phyloP scores from a whole-genome alignment of 2,797 vertebrate species.

The Notolabrus celidotus region DNA sequence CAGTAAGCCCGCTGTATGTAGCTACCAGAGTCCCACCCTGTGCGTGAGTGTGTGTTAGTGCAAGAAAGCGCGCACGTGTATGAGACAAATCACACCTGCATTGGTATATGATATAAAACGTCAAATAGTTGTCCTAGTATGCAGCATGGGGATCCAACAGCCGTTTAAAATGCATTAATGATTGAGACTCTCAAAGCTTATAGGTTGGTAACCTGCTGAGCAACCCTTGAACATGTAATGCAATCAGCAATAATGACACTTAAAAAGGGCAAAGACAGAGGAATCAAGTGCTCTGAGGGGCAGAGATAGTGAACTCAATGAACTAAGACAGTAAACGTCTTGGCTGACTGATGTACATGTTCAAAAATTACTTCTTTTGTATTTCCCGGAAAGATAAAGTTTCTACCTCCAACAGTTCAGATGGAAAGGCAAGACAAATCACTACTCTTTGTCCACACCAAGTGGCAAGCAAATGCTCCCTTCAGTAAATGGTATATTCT shows the following conservation, averaged over 20 bases:
- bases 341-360: no score
- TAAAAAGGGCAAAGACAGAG: no score
- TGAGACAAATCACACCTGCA: slow-evolving; percentile 53
- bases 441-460: slow-evolving; percentile 3
- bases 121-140: background rate
- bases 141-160: background rate
- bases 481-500: background rate
- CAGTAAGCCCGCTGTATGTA: slow-evolving; percentile 67
- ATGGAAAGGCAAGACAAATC: background rate
- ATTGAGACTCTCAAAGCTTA: background rate
- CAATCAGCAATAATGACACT: no score
- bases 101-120: slow-evolving; percentile 6
- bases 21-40: slow-evolving; percentile 64
- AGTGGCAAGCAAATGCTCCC: slow-evolving; percentile 3
- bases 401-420: background rate
- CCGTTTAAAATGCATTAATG: background rate
- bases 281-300: no score
- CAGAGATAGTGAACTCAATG: no score
- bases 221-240: no score
- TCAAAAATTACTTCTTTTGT: no score
- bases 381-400: no score
- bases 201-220: background rate
- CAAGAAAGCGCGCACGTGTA: slow-evolving; percentile 44
- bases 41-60: slow-evolving; percentile 14
- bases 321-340: no score